Conservation (phyloP, 2,113 vertebrate species). For the Toxotes chatareus region DNA sequence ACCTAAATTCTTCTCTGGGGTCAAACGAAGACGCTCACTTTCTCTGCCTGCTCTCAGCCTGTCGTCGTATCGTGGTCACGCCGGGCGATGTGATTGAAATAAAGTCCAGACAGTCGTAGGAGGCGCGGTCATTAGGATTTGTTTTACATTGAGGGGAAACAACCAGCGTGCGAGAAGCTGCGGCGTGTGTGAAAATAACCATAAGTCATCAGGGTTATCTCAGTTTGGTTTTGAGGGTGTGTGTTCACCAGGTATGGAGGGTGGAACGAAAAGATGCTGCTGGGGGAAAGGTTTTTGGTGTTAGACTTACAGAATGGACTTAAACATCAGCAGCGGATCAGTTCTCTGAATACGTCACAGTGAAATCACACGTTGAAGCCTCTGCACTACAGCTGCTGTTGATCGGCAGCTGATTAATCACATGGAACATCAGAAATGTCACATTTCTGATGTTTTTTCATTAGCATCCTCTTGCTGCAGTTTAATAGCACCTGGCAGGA, state of each 20-base stretch:
- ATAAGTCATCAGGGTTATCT: too few species aligned
- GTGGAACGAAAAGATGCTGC: not conserved
- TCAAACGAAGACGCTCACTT: slow-evolving; percentile 3
- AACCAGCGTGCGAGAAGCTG: not conserved
- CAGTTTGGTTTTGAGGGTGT: not conserved
- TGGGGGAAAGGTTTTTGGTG: not conserved
- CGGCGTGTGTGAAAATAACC: too few species aligned
- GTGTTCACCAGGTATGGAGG: not conserved
- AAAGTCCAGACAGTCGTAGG: not conserved
- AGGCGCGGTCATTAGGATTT: too few species aligned
- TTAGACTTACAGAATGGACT: not conserved
- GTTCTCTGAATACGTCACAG: too few species aligned
- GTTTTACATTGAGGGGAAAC: not conserved
- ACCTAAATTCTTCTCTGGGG: slow-evolving; percentile 19
- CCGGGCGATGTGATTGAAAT: not conserved
- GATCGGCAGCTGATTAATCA: too few species aligned
- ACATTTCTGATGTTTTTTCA: too few species aligned
- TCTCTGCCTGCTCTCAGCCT: slow-evolving; percentile 6
- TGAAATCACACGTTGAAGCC: not conserved
- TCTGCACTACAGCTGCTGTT: not conserved
- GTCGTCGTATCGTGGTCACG: not conserved
- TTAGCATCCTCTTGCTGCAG: too few species aligned
- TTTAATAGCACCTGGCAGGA: too few species aligned
- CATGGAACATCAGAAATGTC: too few species aligned
- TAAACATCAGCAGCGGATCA: too few species aligned